Conservation (phyloP, 2,797 vertebrate species). For the Chanos chanos region DNA sequence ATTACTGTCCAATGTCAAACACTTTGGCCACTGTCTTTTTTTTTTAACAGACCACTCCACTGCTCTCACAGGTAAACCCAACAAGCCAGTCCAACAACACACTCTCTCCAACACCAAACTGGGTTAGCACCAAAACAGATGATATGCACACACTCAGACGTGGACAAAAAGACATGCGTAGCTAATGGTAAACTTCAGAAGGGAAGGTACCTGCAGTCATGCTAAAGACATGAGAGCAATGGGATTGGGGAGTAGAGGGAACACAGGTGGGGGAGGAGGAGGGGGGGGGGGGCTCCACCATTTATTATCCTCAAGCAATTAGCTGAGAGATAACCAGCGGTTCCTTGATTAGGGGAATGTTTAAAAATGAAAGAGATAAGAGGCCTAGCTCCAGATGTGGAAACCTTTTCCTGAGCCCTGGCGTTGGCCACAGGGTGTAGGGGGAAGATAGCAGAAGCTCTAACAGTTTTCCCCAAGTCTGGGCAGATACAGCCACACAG, state of each 20-base stretch:
- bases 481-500: conserved; percentile 58
- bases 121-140: no score
- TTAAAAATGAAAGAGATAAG: conserved; percentile 75
- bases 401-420: conserved; percentile 58
- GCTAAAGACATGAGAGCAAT: conserved; percentile 33
- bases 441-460: conserved; percentile 64
- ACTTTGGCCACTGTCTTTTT: no score
- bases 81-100: no score
- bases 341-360: conserved; percentile 67
- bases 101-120: no score
- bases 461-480: conserved; percentile 48
- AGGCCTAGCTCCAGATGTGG: conserved; percentile 55
- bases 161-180: conserved; percentile 37
- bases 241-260: conserved; percentile 26
- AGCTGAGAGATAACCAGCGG: conserved; percentile 64
- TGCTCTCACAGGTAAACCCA: no score
- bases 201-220: conserved; percentile 55
- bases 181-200: conserved; percentile 46
- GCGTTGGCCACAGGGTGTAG: conserved; percentile 64
- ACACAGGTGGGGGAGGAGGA: conserved; percentile 30
- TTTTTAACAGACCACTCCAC: no score
- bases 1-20: no score
- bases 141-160: conserved; percentile 36
- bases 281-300: conserved; percentile 45
- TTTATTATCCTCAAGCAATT: conserved; percentile 76